Conservation (phyloP, 2,888 invertebrate species). For the Trichogramma dendrolimi region DNA sequence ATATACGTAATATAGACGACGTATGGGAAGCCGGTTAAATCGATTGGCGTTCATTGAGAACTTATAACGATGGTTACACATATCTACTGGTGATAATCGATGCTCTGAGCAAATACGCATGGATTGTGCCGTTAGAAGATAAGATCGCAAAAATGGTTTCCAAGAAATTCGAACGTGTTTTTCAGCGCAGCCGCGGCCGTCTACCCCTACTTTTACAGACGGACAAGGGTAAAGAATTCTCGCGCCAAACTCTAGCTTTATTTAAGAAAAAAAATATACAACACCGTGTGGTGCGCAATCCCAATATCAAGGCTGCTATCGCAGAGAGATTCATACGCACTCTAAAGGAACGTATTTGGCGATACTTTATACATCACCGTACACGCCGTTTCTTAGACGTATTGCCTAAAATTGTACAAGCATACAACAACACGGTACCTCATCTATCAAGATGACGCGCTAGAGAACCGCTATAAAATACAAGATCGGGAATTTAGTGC, state of each 20-base stretch:
- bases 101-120: conserved; percentile 29
- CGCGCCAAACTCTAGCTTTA: conserved; percentile 20
- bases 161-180: conserved; percentile 30
- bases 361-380: conserved; percentile 24
- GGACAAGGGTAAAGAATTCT: conserved; percentile 36
- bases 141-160: conserved; percentile 28
- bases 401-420: conserved; percentile 30
- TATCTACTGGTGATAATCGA: conserved; percentile 26
- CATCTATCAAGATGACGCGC: no score
- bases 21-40: conserved; percentile 24
- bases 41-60: conserved; percentile 17
- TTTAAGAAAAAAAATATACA: no score
- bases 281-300: conserved; percentile 21
- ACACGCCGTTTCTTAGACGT: conserved; percentile 29
- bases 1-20: conserved; percentile 29
- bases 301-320: conserved; percentile 23
- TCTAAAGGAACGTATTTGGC: conserved; percentile 25
- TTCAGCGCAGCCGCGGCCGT: conserved; percentile 15
- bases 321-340: conserved; percentile 25
- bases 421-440: conserved; percentile 36
- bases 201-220: conserved; percentile 28
- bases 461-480: no score
- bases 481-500: no score
- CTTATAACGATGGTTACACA: conserved; percentile 19
- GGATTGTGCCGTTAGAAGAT: conserved; percentile 31